Evolutionary conservation across 1,140 invertebrate genomes (phyloP).

Genomic region (Samia ricini): DNA sequence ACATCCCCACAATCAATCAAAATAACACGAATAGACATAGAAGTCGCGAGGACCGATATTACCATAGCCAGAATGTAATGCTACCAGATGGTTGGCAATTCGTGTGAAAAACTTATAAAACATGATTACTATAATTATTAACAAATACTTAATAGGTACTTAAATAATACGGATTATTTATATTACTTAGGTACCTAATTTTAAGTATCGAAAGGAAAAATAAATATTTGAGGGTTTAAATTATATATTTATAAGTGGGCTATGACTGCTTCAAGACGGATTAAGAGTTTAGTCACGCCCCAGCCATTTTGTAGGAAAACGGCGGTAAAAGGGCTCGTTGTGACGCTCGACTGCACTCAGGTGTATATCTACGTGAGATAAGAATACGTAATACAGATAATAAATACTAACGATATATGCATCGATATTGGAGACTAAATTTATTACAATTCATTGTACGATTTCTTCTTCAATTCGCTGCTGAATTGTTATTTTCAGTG

Average conservation of each 20-base stretch:
- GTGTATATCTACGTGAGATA: conserved; percentile 26
- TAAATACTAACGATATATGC: no score
- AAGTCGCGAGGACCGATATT: no score
- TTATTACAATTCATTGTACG: neutral
- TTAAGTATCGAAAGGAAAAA: neutral
- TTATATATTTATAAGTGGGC: conserved; percentile 13
- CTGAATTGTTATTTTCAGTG: no score
- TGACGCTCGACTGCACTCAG: conserved; percentile 46
- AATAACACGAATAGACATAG: no score
- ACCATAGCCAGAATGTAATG: no score
- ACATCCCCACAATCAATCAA: no score
- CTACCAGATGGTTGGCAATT: no score
- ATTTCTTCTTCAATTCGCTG: neutral
- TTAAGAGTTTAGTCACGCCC: conserved; percentile 57
- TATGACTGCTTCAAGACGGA: conserved; percentile 39
- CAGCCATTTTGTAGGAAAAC: conserved; percentile 63
- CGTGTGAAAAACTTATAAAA: no score
- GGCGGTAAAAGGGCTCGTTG: conserved; percentile 43
- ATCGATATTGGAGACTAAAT: neutral
- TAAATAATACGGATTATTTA: no score
- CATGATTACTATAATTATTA: no score
- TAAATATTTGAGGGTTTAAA: neutral
- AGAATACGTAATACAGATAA: neutral
- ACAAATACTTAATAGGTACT: no score
- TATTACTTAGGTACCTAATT: no score